Base-by-base conservation (phyloP, 2,113 vertebrate genomes). In the Upupa epops region DNA sequence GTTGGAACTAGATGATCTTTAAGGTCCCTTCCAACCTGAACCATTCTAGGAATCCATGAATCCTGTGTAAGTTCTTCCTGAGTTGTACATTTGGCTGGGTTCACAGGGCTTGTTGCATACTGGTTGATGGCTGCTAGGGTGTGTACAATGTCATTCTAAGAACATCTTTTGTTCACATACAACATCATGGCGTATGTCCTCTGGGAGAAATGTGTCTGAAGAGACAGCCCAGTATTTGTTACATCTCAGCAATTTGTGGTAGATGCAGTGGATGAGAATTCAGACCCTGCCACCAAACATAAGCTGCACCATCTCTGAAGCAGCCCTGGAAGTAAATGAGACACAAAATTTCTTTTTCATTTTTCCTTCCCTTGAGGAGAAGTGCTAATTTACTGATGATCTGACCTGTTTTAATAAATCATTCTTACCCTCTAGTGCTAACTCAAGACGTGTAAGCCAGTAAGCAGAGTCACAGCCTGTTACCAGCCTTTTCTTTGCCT, bases 41-140 rank as follows among this genome's bases (percentile, higher is more conserved):
- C n/a, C n/a, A n/a, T n/a, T n/a, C n/a, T n/a, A n/a, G n/a, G n/a
- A n/a, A n/a, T n/a, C n/a, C n/a, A n/a, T n/a, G n/a, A n/a, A n/a
- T 52, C 40, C 34, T 84, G 86, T 92, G 74, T 55, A 75, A 87
- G 94, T 89, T 36, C 49, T 90, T 74, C 34, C 61, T 63, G 61
- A 26, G 58, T 69, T 48, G 13, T 31, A 18, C 55, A 2, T 77
- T 80, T 54, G 36, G 13, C 65, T 86, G 88, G 7, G 17, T 32
- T 88, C 52, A 9, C 29, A 12, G 69, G 31, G n/a, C 26, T 70
- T 58, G 46, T 45, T 7, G 1, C 46, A 34, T 64, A 49, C 58
- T 45, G 40, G 28, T 51, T 88, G 28, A 66, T 4, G 13, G 45
- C 26, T 66, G 59, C 60, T 36, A 31, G 6, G 52, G 16, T 19